Conservation (phyloP, 2,797 vertebrate genomes). For the Sternotherus odoratus region DNA sequence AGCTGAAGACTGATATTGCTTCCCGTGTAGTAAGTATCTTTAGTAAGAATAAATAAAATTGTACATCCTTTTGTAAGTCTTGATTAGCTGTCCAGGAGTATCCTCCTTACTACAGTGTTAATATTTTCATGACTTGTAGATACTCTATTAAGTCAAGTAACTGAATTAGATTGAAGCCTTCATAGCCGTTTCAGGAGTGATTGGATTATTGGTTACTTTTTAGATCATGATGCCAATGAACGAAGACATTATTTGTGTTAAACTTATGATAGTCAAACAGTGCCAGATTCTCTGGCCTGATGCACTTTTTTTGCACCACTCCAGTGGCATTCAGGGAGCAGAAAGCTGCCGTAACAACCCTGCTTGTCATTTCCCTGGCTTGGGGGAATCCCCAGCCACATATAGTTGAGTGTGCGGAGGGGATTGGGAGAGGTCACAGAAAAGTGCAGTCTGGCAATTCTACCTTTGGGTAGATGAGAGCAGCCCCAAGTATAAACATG, state of each 20-base stretch:
- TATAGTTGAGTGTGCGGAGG: not conserved
- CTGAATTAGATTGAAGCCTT: not conserved
- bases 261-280: not conserved
- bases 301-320: not conserved
- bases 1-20: conserved; percentile 80
- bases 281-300: not conserved
- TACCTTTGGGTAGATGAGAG: not conserved
- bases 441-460: not conserved
- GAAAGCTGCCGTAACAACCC: not conserved
- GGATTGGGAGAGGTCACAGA: not conserved
- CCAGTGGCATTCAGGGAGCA: not conserved
- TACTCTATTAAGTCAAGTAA: not conserved
- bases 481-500: accelerated
- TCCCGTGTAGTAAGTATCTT: conserved; percentile 84
- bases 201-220: not conserved
- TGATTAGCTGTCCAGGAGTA: not conserved
- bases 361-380: not conserved
- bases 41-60: not conserved
- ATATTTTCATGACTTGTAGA: not conserved
- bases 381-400: not conserved
- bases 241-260: not conserved
- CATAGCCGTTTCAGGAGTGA: not conserved
- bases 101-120: not conserved
- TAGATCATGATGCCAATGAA: not conserved
- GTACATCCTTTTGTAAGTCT: not conserved